These are phyloP conservation scores for Hesperia comma DNA, from an alignment of 2,888 invertebrate genomes.

Conservation along the genomic window DNA sequence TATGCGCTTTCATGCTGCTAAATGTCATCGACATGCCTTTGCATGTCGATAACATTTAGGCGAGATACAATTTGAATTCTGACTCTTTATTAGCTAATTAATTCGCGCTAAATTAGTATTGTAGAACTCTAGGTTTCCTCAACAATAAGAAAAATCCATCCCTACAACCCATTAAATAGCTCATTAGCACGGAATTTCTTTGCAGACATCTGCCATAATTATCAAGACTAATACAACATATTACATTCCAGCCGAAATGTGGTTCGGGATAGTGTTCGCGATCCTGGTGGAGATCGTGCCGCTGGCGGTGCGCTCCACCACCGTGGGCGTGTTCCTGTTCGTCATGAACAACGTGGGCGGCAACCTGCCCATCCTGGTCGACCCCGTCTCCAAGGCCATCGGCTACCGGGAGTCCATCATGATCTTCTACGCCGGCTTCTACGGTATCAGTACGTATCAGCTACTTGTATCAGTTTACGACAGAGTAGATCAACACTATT, in stretches of 20 bases:
- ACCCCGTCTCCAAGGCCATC: conserved; percentile 91
- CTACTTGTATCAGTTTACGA: no score
- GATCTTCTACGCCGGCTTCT: conserved; percentile 95
- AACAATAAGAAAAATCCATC: no score
- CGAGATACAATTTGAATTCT: no score
- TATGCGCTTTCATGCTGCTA: no score
- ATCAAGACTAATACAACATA: neutral
- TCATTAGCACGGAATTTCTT: no score
- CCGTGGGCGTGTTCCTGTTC: conserved; percentile 93
- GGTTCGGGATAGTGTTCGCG: conserved; percentile 96
- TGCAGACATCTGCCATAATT: neutral
- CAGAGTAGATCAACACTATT: no score
- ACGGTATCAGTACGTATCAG: conserved; percentile 89
- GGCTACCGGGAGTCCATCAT: conserved; percentile 93
- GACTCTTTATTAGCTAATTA: no score
- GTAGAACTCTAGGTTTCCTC: no score
- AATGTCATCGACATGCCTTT: no score
- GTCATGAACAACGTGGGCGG: conserved; percentile 97
- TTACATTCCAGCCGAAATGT: conserved; percentile 91
- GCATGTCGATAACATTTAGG: no score
- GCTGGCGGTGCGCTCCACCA: conserved; percentile 90
- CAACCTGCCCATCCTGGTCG: conserved; percentile 93
- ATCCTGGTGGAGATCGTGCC: conserved; percentile 95
- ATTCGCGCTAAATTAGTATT: no score
- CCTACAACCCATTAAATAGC: no score